Conservation (phyloP, 2,113 vertebrate genomes). For the Bufo bufo region DNA sequence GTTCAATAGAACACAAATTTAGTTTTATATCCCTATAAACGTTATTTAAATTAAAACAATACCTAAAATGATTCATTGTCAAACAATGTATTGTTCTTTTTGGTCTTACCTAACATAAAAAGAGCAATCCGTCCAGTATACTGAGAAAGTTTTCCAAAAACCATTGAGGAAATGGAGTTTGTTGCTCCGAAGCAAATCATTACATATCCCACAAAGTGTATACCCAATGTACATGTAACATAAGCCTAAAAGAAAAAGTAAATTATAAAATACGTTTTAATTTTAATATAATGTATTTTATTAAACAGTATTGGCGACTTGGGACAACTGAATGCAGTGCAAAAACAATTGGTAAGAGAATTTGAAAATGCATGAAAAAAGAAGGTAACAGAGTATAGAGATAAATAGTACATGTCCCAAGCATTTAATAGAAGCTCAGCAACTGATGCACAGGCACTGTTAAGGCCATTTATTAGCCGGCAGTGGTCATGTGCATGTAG, state of each 20-base stretch:
- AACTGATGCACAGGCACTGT: too few relatives aligned
- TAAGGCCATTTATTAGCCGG: too few relatives aligned
- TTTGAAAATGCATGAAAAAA: too few relatives aligned
- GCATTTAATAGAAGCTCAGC: too few relatives aligned
- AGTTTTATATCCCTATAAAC: background rate
- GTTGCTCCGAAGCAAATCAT: constrained; percentile 92
- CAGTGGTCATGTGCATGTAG: too few relatives aligned
- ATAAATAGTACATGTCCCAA: too few relatives aligned
- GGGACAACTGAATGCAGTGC: too few relatives aligned
- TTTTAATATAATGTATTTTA: background rate
- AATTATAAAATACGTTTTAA: background rate
- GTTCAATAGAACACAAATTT: background rate
- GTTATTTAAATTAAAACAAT: too few relatives aligned
- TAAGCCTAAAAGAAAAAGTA: constrained; percentile 76
- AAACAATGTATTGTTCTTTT: background rate
- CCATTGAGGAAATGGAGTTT: constrained; percentile 81
- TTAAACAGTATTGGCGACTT: too few relatives aligned
- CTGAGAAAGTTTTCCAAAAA: constrained; percentile 81
- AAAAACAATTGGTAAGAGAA: too few relatives aligned
- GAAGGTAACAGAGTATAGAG: too few relatives aligned
- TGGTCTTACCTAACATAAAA: constrained; percentile 79
- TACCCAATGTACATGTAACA: constrained; percentile 87
- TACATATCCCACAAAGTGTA: constrained; percentile 85
- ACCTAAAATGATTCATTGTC: too few relatives aligned
- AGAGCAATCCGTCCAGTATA: constrained; percentile 79